phyloP scores from a whole-genome alignment of 2,113 vertebrate genomes.

The Phylloscopus whistleri region DNA sequence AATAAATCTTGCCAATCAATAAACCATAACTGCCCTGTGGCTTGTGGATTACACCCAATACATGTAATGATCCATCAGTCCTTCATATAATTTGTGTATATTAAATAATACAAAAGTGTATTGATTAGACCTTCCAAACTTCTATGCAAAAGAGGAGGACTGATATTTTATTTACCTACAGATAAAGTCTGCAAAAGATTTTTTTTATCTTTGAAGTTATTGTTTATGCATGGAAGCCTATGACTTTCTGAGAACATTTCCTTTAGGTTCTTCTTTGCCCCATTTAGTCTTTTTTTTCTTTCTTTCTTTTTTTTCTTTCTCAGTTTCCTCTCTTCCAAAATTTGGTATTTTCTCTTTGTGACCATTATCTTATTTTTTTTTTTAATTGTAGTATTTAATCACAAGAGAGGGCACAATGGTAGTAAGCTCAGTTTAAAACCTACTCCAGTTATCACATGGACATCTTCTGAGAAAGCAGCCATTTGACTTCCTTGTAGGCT shows the following conservation, averaged over 20 bases:
- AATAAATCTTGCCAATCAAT: constrained; percentile 7
- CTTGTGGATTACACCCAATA: neutral
- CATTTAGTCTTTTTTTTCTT: neutral
- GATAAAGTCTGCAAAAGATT: neutral
- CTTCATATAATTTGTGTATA: neutral
- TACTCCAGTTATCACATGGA: neutral
- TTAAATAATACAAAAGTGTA: neutral
- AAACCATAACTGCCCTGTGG: neutral
- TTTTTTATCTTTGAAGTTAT: neutral
- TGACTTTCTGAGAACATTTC: neutral
- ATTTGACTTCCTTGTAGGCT: neutral
- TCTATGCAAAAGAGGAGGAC: neutral
- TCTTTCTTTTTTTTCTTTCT: neutral
- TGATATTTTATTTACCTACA: neutral
- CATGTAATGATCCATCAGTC: neutral
- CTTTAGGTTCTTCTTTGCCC: neutral
- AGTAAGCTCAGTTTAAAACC: neutral
- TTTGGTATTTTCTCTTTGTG: neutral
- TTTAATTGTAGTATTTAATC: neutral
- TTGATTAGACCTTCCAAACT: neutral
- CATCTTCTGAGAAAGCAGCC: neutral
- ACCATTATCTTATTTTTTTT: neutral
- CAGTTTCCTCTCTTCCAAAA: neutral
- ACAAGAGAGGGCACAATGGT: neutral
- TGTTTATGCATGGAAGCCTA: neutral